Percentiles rank a stretch among this genome's conserved stretches.
These are phyloP conservation scores for Sinella curviseta DNA, from an alignment of 1,140 invertebrate species.

Conservation along the genomic window DNA sequence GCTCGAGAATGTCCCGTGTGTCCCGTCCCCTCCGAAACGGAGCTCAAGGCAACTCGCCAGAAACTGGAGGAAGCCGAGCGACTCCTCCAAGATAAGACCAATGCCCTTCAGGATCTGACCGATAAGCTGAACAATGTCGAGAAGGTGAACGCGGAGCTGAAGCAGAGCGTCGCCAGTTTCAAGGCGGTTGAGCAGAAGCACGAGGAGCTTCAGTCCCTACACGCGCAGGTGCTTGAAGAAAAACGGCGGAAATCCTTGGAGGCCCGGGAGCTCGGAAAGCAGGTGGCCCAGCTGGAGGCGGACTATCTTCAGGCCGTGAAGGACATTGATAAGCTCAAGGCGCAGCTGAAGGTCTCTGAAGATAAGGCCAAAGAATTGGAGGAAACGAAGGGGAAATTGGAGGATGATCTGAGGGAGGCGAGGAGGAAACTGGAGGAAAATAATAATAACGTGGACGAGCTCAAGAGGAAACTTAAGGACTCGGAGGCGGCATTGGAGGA, in stretches of 20 bases:
- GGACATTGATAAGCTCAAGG: not conserved
- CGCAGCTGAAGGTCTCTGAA: not conserved
- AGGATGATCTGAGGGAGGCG: not conserved
- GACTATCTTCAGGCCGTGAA: not conserved
- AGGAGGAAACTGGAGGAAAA: too few species aligned
- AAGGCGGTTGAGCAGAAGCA: not conserved
- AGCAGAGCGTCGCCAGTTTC: not conserved
- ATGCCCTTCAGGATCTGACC: too few species aligned
- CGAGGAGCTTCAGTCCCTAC: not conserved
- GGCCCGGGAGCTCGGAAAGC: not conserved
- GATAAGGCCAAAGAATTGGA: not conserved
- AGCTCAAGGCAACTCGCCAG: not conserved
- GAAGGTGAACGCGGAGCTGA: not conserved
- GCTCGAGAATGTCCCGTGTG: not conserved
- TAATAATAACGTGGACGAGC: too few species aligned
- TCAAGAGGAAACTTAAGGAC: too few species aligned
- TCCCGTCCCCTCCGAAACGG: not conserved
- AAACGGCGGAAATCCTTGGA: not conserved
- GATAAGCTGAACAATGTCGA: not conserved
- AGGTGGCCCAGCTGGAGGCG: not conserved
- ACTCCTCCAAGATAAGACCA: not conserved
- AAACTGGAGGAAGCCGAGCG: not conserved
- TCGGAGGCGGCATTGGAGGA: too few species aligned
- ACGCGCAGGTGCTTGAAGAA: not conserved
- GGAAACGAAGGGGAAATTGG: not conserved